These are phyloP conservation scores for Platichthys stellatus DNA, from an alignment of 2,113 vertebrate species.

Conservation along the genomic window DNA sequence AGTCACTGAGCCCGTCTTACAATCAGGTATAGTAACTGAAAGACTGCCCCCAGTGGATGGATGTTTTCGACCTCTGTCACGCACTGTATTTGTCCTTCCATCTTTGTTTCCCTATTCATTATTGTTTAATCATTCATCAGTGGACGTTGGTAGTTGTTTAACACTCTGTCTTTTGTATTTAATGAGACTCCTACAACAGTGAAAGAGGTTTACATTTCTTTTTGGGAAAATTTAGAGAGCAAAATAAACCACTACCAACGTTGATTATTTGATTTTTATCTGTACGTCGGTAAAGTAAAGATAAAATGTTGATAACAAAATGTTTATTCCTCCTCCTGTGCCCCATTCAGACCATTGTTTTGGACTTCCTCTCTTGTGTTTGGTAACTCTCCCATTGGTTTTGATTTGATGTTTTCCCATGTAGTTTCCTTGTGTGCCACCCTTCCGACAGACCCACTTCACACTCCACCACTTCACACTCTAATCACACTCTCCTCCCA, in stretches of 20 bases:
- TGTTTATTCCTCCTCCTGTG: slow-evolving; percentile 6
- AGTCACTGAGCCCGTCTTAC: slow-evolving; percentile 98
- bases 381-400: slow-evolving; percentile 7
- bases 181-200: slow-evolving; percentile 2
- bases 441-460: not conserved
- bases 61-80: slow-evolving; percentile 34
- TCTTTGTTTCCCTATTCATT: slow-evolving; percentile 50
- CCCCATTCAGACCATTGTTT: slow-evolving; percentile 30
- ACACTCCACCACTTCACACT: not conserved
- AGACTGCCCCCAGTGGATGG: slow-evolving; percentile 40
- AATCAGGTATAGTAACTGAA: slow-evolving; percentile 95
- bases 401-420: slow-evolving; percentile 2
- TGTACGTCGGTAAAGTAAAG: slow-evolving; percentile 22
- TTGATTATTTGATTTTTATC: slow-evolving; percentile 41
- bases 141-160: slow-evolving; percentile 57
- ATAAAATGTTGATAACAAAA: not conserved
- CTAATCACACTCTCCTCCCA: slow-evolving; percentile 10
- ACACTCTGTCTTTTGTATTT: slow-evolving; percentile 32
- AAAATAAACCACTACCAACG: slow-evolving; percentile 55
- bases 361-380: slow-evolving; percentile 29
- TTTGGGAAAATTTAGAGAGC: slow-evolving; percentile 1
- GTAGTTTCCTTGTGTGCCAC: not conserved
- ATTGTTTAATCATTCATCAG: slow-evolving; percentile 38
- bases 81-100: slow-evolving; percentile 21
- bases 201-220: not conserved